These are phyloP conservation scores for Callorhinus ursinus DNA, from an alignment of 2,113 vertebrate species.

Conservation along the genomic window DNA sequence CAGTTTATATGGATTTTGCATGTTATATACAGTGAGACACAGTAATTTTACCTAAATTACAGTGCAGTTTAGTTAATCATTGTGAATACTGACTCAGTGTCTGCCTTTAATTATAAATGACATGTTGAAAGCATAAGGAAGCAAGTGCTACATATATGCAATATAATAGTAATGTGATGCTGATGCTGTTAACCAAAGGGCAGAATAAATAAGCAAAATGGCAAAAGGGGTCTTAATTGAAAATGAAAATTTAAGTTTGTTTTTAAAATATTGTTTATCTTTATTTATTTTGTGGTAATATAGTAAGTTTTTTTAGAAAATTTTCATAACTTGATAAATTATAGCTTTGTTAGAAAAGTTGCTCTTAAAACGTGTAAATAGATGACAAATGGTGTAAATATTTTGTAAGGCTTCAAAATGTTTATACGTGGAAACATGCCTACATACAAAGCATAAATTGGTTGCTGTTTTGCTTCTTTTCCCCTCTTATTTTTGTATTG, in stretches of 20 bases:
- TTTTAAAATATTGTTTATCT: conserved; percentile 88
- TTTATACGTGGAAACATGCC: conserved; percentile 89
- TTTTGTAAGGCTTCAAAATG: conserved; percentile 92
- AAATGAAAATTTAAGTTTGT: conserved; percentile 87
- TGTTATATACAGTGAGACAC: conserved; percentile 84
- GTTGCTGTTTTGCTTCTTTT: conserved; percentile 90
- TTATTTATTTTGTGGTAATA: conserved; percentile 93
- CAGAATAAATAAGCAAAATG: conserved; percentile 86
- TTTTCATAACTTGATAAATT: conserved; percentile 91
- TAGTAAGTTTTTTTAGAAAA: conserved; percentile 85
- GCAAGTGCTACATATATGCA: conserved; percentile 80
- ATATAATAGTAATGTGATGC: conserved; percentile 80
- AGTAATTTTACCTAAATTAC: conserved; percentile 86
- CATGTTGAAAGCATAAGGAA: conserved; percentile 81
- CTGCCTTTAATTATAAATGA: conserved; percentile 80
- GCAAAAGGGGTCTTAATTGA: conserved; percentile 88
- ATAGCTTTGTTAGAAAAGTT: conserved; percentile 89
- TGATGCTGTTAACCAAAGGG: conserved; percentile 89
- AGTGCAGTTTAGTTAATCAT: conserved; percentile 84
- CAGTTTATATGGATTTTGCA: conserved; percentile 80
- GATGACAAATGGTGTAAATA: conserved; percentile 90
- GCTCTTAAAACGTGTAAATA: conserved; percentile 91
- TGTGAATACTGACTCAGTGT: conserved; percentile 83
- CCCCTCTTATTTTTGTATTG: conserved; percentile 90
- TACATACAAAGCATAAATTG: conserved; percentile 82